Percentiles rank a stretch among this genome's conserved stretches.
phyloP scores from a whole-genome alignment of 2,113 vertebrate genomes.

The Corythornis madagascariensis region DNA sequence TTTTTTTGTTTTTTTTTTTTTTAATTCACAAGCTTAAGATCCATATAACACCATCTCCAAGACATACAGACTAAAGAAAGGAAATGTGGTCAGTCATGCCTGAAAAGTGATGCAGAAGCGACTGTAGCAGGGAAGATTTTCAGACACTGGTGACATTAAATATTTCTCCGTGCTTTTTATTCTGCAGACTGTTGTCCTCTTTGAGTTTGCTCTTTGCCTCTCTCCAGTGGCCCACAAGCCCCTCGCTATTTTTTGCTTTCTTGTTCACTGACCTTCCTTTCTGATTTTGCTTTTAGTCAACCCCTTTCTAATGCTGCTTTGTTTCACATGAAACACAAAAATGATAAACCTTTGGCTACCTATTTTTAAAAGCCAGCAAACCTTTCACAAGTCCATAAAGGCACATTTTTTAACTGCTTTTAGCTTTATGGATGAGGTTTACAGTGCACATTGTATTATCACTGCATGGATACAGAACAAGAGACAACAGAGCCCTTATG shows the following conservation, averaged over 20 bases:
- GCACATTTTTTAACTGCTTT: not conserved
- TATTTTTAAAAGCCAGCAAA: not conserved
- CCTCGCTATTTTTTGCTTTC: not conserved
- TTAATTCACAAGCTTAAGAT: not conserved
- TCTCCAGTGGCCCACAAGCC: not conserved
- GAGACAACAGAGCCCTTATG: not conserved
- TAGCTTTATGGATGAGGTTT: not conserved
- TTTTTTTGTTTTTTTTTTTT: not conserved
- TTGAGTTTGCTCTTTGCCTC: not conserved
- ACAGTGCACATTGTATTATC: not conserved
- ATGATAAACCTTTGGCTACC: not conserved
- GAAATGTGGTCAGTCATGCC: not conserved
- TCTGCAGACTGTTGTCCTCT: not conserved
- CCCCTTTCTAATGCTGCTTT: not conserved
- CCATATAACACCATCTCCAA: not conserved
- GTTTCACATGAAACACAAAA: not conserved
- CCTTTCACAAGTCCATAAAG: not conserved
- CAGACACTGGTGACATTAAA: not conserved
- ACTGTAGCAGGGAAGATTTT: not conserved
- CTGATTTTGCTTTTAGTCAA: not conserved
- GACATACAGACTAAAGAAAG: rapidly evolving
- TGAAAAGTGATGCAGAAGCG: not conserved
- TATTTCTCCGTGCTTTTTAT: not conserved
- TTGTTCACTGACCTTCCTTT: not conserved
- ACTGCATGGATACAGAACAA: not conserved